A percentile compares a stretch with the other conserved stretches of the same genome.
Conservation (phyloP, 1,140 invertebrate species). For the Asbolus verrucosus region DNA sequence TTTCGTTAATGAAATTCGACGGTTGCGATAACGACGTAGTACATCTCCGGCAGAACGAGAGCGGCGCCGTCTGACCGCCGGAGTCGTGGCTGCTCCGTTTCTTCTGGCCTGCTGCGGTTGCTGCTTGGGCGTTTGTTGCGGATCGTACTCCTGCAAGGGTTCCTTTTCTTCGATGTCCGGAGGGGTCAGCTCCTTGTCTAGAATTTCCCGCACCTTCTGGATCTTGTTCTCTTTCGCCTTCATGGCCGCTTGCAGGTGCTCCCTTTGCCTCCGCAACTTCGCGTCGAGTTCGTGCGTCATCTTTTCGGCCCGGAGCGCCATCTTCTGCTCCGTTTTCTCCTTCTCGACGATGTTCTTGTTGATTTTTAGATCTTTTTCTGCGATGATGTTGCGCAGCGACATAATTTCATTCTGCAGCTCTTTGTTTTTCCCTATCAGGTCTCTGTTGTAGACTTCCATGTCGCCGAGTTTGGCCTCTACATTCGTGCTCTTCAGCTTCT, state of each 20-base stretch:
- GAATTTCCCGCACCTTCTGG: slow-evolving; percentile 67
- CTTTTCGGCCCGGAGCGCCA: slow-evolving; percentile 78
- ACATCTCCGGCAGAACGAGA: slow-evolving; percentile 48
- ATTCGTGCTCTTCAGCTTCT: slow-evolving; percentile 73
- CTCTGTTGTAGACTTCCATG: slow-evolving; percentile 68
- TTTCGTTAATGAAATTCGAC: background rate
- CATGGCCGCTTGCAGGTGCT: slow-evolving; percentile 70
- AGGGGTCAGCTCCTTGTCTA: slow-evolving; percentile 63
- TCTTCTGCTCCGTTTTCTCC: slow-evolving; percentile 80
- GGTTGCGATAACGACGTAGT: no score
- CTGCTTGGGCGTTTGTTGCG: slow-evolving; percentile 3
- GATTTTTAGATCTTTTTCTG: slow-evolving; percentile 76
- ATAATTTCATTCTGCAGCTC: slow-evolving; percentile 60
- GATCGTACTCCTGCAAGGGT: slow-evolving; percentile 22
- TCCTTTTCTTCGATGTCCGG: slow-evolving; percentile 7
- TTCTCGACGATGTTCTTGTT: slow-evolving; percentile 81
- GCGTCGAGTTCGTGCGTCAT: slow-evolving; percentile 73
- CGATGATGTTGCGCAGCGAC: slow-evolving; percentile 65
- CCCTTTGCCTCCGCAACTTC: slow-evolving; percentile 76
- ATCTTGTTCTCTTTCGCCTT: slow-evolving; percentile 69
- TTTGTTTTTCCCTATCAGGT: slow-evolving; percentile 67
- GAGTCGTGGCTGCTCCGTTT: background rate
- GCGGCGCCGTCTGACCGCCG: slow-evolving; percentile 4
- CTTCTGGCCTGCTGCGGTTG: slow-evolving; percentile 17
- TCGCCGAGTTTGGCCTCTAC: slow-evolving; percentile 70